phyloP scores from a whole-genome alignment of 2,888 invertebrate species.

The Drosophila fulvimacula region DNA sequence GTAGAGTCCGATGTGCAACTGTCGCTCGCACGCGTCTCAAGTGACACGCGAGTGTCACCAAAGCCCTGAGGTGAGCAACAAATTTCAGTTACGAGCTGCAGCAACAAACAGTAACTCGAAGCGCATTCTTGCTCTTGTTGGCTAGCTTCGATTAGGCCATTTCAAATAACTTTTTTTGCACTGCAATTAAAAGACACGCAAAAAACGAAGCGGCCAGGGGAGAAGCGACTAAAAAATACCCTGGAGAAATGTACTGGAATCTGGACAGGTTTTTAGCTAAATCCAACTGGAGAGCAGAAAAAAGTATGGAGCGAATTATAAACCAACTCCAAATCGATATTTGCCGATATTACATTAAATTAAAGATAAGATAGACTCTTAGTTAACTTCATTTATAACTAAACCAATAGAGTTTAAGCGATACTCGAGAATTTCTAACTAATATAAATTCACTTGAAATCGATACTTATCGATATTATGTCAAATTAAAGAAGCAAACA shows the following conservation, averaged over 20 bases:
- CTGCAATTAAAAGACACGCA: not conserved
- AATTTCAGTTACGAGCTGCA: slow-evolving; percentile 37
- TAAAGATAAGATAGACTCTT: no score
- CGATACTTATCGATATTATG: no score
- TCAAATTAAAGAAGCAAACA: no score
- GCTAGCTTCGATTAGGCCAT: slow-evolving; percentile 56
- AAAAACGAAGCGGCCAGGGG: not conserved
- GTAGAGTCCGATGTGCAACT: slow-evolving; percentile 55
- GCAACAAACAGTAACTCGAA: slow-evolving; percentile 12
- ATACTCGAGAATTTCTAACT: no score
- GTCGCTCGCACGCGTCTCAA: slow-evolving; percentile 84
- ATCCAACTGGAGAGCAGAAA: no score
- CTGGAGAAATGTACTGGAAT: not conserved
- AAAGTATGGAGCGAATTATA: no score
- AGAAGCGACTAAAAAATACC: not conserved
- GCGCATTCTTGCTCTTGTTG: slow-evolving; percentile 36
- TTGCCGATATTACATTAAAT: not conserved
- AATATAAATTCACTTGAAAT: no score
- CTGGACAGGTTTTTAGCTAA: not conserved
- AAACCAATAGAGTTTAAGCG: no score
- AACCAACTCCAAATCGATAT: not conserved
- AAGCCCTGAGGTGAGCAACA: slow-evolving; percentile 41
- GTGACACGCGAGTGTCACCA: slow-evolving; percentile 80
- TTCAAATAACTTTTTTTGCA: slow-evolving; percentile 43
- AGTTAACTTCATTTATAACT: no score